Evolutionary conservation across 2,888 invertebrate species (phyloP).

Genomic region (Ectemnius cavifrons): DNA sequence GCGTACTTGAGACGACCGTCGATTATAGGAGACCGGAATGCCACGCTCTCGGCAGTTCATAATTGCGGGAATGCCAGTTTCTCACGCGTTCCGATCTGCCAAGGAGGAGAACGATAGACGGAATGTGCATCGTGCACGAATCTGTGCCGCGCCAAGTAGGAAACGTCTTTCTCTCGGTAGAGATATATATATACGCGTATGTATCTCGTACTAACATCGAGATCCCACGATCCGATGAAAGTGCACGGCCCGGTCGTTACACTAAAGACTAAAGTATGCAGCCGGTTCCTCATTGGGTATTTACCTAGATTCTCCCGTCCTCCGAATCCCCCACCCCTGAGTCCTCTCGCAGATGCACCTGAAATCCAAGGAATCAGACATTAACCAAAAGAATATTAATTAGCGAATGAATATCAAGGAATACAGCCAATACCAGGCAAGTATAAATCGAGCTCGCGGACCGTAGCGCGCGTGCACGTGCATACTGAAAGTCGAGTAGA

Average conservation of each 20-base stretch:
- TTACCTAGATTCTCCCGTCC: conserved; percentile 69
- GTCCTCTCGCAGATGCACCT: conserved; percentile 58
- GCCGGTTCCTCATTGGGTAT: conserved; percentile 25
- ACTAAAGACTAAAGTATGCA: conserved; percentile 30
- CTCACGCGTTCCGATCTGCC: conserved; percentile 23
- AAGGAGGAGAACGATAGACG: conserved; percentile 26
- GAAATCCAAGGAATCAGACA: conserved; percentile 48
- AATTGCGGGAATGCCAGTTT: conserved; percentile 13
- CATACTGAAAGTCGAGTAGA: no score
- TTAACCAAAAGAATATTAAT: conserved; percentile 21
- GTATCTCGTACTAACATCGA: no score
- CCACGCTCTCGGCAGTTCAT: no score
- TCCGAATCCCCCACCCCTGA: conserved; percentile 62
- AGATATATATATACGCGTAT: background rate
- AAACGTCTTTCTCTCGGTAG: conserved; percentile 31
- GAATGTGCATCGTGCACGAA: background rate
- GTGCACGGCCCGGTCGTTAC: no score
- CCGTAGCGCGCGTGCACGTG: no score
- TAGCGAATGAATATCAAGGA: background rate
- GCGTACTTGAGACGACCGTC: no score
- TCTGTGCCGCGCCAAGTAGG: conserved; percentile 25
- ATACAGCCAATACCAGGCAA: no score
- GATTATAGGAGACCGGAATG: no score
- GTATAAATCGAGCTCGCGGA: no score
- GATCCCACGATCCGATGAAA: no score